These are phyloP conservation scores for Hyalella azteca DNA, from an alignment of 2,888 invertebrate species.

Conservation along the genomic window DNA sequence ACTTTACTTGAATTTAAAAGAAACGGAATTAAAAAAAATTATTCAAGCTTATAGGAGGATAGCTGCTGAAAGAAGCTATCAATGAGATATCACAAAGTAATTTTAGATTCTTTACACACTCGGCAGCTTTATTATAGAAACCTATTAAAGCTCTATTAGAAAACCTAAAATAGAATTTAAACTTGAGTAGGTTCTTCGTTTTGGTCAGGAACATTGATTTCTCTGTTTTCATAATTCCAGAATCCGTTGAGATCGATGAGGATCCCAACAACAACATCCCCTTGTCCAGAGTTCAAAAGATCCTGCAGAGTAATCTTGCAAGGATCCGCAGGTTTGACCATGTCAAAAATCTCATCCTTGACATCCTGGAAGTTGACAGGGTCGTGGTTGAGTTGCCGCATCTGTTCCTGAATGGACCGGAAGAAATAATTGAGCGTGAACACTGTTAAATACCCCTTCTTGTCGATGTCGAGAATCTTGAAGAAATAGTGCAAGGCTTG, in stretches of 20 bases:
- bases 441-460: constrained; percentile 83
- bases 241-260: constrained; percentile 94
- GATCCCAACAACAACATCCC: constrained; percentile 91
- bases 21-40: too few species aligned
- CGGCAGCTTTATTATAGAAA: not conserved
- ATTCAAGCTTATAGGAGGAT: too few species aligned
- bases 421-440: constrained; percentile 93
- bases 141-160: not conserved
- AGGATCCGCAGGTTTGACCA: constrained; percentile 89
- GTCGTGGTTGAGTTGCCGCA: constrained; percentile 85
- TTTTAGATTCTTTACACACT: not conserved
- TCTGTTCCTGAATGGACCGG: constrained; percentile 89
- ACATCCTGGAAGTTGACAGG: constrained; percentile 91
- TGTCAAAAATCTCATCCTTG: constrained; percentile 97
- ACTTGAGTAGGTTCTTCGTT: constrained; percentile 57
- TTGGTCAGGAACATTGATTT: constrained; percentile 66
- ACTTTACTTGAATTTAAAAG: too few species aligned
- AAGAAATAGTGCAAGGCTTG: constrained; percentile 91
- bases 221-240: constrained; percentile 95
- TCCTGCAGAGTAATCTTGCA: constrained; percentile 85
- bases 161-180: too few species aligned
- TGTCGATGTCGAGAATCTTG: constrained; percentile 86
- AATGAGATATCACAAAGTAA: not conserved
- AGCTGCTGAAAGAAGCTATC: too few species aligned
- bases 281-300: constrained; percentile 83